These are phyloP conservation scores for Cabera pusaria DNA, from an alignment of 2,888 invertebrate species.

Conservation along the genomic window DNA sequence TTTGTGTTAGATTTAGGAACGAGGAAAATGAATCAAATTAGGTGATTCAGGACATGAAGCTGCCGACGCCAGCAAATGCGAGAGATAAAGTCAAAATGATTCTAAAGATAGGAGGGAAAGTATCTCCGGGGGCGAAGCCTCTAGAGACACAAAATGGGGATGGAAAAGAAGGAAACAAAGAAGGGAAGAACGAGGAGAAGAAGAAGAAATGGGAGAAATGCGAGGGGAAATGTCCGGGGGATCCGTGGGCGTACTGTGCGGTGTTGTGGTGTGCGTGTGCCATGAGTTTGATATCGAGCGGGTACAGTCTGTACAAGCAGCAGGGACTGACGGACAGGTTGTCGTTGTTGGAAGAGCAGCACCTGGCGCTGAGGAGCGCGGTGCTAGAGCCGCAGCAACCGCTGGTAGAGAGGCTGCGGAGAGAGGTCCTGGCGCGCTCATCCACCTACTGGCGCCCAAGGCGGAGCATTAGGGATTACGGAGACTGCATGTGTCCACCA, in stretches of 20 bases:
- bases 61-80: slow-evolving; percentile 24
- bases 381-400: slow-evolving; percentile 79
- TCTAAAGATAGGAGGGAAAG: slow-evolving; percentile 70
- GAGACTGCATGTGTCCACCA: slow-evolving; percentile 89
- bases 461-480: slow-evolving; percentile 81
- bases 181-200: slow-evolving; percentile 51
- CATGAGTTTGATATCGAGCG: slow-evolving; percentile 85
- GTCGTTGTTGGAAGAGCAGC: slow-evolving; percentile 80
- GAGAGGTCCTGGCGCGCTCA: slow-evolving; percentile 75
- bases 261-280: slow-evolving; percentile 86
- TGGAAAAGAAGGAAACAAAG: slow-evolving; percentile 30
- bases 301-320: slow-evolving; percentile 84
- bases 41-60: slow-evolving; percentile 44
- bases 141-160: slow-evolving; percentile 39
- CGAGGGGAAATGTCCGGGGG: slow-evolving; percentile 62
- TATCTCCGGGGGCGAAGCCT: slow-evolving; percentile 49
- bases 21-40: slow-evolving; percentile 14
- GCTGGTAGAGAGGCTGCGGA: slow-evolving; percentile 78
- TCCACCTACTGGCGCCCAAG: slow-evolving; percentile 58
- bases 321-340: slow-evolving; percentile 79
- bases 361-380: slow-evolving; percentile 76
- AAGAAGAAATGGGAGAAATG: slow-evolving; percentile 65
- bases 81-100: slow-evolving; percentile 56
- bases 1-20: slow-evolving; percentile 16
- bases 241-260: slow-evolving; percentile 73